Conservation (phyloP, 2,888 invertebrate genomes). For the Leucophora obtusa region DNA sequence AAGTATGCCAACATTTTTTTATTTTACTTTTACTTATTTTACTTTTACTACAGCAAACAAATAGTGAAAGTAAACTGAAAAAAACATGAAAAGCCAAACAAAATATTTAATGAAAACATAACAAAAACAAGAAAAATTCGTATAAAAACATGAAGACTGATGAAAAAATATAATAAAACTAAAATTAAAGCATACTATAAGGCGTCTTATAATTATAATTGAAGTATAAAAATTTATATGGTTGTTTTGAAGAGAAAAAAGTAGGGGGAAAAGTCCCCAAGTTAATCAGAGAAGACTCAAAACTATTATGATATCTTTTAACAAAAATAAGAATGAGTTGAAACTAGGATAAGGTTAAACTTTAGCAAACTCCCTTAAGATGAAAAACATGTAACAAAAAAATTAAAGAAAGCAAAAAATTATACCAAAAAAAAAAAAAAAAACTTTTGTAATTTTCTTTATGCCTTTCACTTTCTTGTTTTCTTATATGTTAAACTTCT, state of each 20-base stretch:
- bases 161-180: conserved; percentile 14
- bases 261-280: conserved; percentile 64
- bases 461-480: conserved; percentile 9
- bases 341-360: neutral
- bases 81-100: neutral
- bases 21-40: neutral
- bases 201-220: conserved; percentile 54
- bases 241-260: neutral
- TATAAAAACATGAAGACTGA: conserved; percentile 18
- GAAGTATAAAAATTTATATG: conserved; percentile 21
- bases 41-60: neutral
- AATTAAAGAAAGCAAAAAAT: conserved; percentile 46
- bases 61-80: conserved; percentile 41
- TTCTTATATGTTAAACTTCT: too few relatives aligned
- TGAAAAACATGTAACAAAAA: conserved; percentile 12
- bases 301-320: conserved; percentile 64
- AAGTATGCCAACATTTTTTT: conserved; percentile 16
- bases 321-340: neutral
- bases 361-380: conserved; percentile 37
- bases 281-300: conserved; percentile 66
- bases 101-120: conserved; percentile 38
- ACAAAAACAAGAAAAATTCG: conserved; percentile 16
- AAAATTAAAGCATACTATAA: conserved; percentile 55
- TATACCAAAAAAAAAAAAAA: neutral
- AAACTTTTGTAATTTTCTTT: conserved; percentile 16